Evolutionary conservation across 2,113 vertebrate species (phyloP).

Genomic region (Microcebus lehilahytsara): DNA sequence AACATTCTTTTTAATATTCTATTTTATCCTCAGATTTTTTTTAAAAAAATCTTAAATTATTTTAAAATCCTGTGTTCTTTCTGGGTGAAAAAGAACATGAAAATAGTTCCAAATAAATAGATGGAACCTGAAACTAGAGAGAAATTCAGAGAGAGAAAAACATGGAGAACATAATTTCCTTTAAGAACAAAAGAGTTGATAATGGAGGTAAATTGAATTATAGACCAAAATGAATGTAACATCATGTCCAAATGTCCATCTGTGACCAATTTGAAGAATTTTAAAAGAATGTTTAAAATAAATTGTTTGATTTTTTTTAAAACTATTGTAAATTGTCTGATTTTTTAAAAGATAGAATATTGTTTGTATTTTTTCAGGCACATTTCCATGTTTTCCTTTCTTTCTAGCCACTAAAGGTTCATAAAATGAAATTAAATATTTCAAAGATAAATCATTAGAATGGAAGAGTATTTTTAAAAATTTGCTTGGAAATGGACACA

Average conservation of each 20-base stretch:
- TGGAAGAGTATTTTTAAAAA: neutral
- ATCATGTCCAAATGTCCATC: neutral
- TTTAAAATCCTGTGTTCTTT: neutral
- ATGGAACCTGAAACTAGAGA: neutral
- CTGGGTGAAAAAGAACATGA: neutral
- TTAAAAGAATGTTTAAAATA: neutral
- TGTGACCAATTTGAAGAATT: neutral
- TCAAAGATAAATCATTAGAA: neutral
- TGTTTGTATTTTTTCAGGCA: neutral
- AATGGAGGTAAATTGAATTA: neutral
- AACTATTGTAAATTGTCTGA: neutral
- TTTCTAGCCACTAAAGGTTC: neutral
- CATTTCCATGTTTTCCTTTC: neutral
- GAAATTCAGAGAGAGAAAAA: neutral
- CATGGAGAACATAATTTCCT: neutral
- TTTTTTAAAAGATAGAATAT: neutral
- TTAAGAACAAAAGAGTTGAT: conserved; percentile 1
- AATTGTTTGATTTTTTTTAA: neutral
- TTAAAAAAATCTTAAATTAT: neutral
- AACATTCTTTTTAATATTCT: neutral
- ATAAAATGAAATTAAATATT: neutral
- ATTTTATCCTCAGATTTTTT: neutral
- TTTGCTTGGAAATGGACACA: neutral
- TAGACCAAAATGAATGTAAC: conserved; percentile 14
- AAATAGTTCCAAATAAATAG: neutral